A percentile compares a stretch with the other conserved stretches of the same genome.
These are phyloP conservation scores for Anastatus disparis DNA, from an alignment of 1,140 invertebrate genomes.

Conservation along the genomic window DNA sequence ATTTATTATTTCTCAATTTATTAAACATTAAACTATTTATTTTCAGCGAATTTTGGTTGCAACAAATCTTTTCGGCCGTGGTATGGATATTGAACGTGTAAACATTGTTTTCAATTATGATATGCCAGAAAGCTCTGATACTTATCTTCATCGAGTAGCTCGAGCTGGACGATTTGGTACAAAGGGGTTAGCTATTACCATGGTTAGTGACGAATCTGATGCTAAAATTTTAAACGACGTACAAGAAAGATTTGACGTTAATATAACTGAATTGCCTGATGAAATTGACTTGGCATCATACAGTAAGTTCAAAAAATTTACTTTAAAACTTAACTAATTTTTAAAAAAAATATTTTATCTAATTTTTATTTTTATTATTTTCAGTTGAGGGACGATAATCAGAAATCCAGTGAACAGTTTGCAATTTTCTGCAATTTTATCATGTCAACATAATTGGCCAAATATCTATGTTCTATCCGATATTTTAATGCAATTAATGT, in stretches of 20 bases:
- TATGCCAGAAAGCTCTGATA: constrained; percentile 99
- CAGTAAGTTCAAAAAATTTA: constrained; percentile 72
- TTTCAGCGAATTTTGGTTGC: constrained; percentile 92
- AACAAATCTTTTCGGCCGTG: constrained; percentile 98
- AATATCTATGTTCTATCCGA: constrained; percentile 12
- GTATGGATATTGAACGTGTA: constrained; percentile 97
- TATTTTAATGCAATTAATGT: constrained; percentile 20
- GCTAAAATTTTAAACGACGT: constrained; percentile 98
- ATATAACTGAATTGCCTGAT: constrained; percentile 96
- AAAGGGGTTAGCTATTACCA: constrained; percentile 97
- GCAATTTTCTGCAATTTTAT: constrained; percentile 16
- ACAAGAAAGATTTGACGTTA: constrained; percentile 98
- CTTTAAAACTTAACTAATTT: background rate
- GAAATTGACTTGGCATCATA: constrained; percentile 98
- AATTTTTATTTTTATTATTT: constrained; percentile 46
- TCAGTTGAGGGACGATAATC: constrained; percentile 69
- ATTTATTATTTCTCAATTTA: constrained; percentile 7
- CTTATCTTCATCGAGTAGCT: constrained; percentile 98
- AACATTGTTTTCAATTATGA: constrained; percentile 99
- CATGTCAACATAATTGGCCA: constrained; percentile 18
- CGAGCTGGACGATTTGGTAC: constrained; percentile 98
- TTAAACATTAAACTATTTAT: constrained; percentile 3
- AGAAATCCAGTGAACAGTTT: constrained; percentile 3
- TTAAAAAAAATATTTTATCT: background rate
- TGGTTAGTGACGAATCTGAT: constrained; percentile 97